Evolutionary conservation across 2,888 invertebrate genomes (phyloP), one percentile per base, ranked within the genome.

Genomic region (Drosophila testacea): DNA sequence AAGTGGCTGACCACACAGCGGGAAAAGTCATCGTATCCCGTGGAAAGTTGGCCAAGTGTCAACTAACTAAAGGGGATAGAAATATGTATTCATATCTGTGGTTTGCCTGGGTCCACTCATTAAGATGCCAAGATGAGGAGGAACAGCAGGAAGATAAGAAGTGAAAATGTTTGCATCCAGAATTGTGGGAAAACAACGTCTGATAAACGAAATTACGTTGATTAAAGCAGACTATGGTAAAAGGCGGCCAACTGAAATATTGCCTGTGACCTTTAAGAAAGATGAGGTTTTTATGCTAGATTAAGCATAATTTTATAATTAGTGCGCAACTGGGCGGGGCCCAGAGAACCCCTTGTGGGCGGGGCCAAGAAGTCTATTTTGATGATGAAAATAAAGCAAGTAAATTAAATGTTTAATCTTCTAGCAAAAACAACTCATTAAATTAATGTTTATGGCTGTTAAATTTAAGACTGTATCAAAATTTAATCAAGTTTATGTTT

Each of bases 251-350:
- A 73, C 69, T 81, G 74, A 78, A 78, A 81, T 81, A 81, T 78
- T 55, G 79, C 64, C 67, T 55, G 61, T 68, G 78, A 81, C 81
- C 79, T 79, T 79, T 48, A 22, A 42, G 41, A 16, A 51, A 36
- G 39, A 47, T 11, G 50, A 34, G 38, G 28, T 47, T 56, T 77
- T 73, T 73, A 70, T 78, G 81, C 75, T 77, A 81, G 82, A 88
- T 82, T 88, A 86, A 77, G 83, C 81, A 80, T 83, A 77, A 83
- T 80, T 83, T 83, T 77, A 83, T 81, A 81, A 80, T 81, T 77
- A 83, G 61, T 70, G 50, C 56, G 51, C 74, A 69, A 54, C 27
- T 54, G 63, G 65, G 71, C 69, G 57, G 65, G 55, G 41, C 63
- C 41, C 36, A 2, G 6, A 22, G 22, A 30, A 10, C 6, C 30